Conservation (phyloP, 2,888 invertebrate species). For the Empis livida region DNA sequence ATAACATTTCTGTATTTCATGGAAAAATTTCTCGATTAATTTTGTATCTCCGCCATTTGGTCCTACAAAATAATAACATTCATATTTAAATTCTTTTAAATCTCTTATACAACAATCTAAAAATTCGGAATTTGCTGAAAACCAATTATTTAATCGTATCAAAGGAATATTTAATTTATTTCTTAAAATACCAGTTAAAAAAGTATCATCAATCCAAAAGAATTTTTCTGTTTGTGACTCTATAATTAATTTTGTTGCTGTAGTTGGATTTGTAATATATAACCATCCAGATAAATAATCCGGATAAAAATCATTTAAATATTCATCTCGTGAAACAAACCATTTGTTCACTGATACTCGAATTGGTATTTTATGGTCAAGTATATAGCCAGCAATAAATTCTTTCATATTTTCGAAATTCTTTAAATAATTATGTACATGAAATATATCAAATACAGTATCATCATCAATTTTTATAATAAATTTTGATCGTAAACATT, state of each 20-base stretch:
- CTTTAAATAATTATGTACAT: constrained; percentile 38
- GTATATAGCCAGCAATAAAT: constrained; percentile 51
- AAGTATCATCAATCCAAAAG: constrained; percentile 90
- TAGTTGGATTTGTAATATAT: constrained; percentile 57
- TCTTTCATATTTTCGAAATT: constrained; percentile 24
- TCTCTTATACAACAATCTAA: constrained; percentile 61
- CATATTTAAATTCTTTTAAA: constrained; percentile 41
- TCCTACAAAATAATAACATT: constrained; percentile 57
- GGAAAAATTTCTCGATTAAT: constrained; percentile 51
- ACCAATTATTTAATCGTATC: constrained; percentile 45
- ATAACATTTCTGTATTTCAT: constrained; percentile 47
- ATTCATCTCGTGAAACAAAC: constrained; percentile 62
- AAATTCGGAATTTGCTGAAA: constrained; percentile 57
- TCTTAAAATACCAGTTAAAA: constrained; percentile 67
- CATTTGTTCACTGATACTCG: constrained; percentile 61
- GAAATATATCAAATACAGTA: constrained; percentile 55
- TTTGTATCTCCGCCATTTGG: constrained; percentile 66
- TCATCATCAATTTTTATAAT: constrained; percentile 76
- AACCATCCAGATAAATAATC: constrained; percentile 74
- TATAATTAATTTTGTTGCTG: constrained; percentile 44
- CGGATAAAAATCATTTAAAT: constrained; percentile 47
- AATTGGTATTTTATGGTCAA: constrained; percentile 50
- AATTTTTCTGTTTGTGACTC: constrained; percentile 45
- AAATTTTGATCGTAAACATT: constrained; percentile 47
- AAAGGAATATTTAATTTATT: constrained; percentile 43